Conservation (phyloP, 2,113 vertebrate species). For the Uria aalge region DNA sequence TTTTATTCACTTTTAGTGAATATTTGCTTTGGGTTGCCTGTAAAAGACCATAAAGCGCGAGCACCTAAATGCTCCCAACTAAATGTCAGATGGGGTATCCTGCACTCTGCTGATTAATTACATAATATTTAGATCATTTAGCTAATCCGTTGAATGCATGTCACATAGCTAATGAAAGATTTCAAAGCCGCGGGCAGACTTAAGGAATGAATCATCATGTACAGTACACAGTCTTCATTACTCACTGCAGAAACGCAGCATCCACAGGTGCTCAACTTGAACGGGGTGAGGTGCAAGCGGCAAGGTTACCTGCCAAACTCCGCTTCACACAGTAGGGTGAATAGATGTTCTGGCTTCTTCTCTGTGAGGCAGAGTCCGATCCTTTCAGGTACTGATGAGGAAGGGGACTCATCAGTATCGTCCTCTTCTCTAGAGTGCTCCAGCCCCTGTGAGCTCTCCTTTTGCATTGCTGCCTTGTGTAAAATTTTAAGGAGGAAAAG, state of each 20-base stretch:
- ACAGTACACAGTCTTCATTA: not conserved
- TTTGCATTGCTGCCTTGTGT: not conserved
- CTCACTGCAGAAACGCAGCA: not conserved
- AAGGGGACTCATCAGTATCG: not conserved
- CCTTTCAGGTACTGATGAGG: not conserved
- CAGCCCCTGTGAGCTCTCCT: not conserved
- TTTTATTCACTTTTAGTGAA: not conserved
- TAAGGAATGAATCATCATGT: not conserved
- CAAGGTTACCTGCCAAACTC: not conserved
- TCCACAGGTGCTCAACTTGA: not conserved
- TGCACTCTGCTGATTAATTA: slow-evolving; percentile 12
- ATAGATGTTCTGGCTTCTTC: not conserved
- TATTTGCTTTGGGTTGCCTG: not conserved
- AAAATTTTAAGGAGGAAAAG: not conserved
- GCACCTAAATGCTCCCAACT: not conserved
- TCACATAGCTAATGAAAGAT: not conserved
- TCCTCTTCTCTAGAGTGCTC: not conserved
- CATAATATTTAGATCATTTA: slow-evolving; percentile 14
- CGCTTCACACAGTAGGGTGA: not conserved
- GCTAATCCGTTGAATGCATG: not conserved
- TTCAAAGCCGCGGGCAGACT: not conserved
- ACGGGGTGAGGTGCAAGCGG: not conserved
- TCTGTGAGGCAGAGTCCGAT: not conserved
- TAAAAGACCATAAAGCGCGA: not conserved
- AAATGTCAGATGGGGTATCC: not conserved